Base-by-base conservation (phyloP, 2,113 vertebrate genomes). In the Micronycteris hirsuta region DNA sequence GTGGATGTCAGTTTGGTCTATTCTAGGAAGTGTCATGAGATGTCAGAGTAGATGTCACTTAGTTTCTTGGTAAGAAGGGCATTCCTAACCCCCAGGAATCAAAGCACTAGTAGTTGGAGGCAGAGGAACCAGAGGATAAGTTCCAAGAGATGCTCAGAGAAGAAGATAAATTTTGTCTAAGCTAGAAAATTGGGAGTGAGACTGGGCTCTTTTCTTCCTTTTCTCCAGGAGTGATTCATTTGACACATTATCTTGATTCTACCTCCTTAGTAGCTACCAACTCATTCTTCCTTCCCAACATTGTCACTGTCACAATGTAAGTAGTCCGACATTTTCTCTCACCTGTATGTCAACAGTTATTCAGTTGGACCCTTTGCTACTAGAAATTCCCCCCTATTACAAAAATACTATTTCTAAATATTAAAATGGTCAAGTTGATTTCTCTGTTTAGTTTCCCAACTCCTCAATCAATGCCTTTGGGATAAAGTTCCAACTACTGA, bases 401-500 rank as follows among this genome's bases (percentile, higher is more conserved):
- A 78, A 43, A 78, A 81, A 86, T 19, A 58, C 33, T 89, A 47
- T 89, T 96, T 89, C 31, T 83, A 76, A 92, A 73, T 83, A 54
- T 56, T 80, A 71, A 97, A 86, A 63, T 83, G 4, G 19, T 56
- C 14, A 84, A 56, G 31, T 78, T 78, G 89, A 56, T 76, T 90
- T 87, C 74, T 19, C 36, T 91, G 12, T 19, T 90, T 91, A 45
- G 54, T 47, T 68, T 87, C 31, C 5, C 45, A 87, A 67, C 33
- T 80, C 76, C 6, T 14, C 20, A 86, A 22, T 36, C 20, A 89
- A 22, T 41, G 38, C 70, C 36, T 84, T 89, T 87, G 26, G 47
- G 47, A 74, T 89, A 63, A 86, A 96, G 4, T 73, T 89, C 36
- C 92, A 93, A 84, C 24, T 71, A 89, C 49, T 84, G 68, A 68